Evolutionary conservation across 1,140 invertebrate genomes (phyloP).

Genomic region (Aphis craccivora): DNA sequence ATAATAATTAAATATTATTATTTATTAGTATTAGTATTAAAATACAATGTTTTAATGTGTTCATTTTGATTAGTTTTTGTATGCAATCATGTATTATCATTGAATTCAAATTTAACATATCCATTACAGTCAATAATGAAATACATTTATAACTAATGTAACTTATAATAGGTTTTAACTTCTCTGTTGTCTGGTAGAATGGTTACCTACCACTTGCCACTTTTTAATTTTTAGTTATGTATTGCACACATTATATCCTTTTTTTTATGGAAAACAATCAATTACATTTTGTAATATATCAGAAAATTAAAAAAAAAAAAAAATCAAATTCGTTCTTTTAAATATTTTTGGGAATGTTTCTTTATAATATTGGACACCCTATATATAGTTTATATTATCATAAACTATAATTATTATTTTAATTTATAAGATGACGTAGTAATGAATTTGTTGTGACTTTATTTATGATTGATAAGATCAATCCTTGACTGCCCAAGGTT

Average conservation of each 20-base stretch:
- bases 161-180: too few species aligned
- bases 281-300: not conserved
- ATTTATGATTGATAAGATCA: slow-evolving; percentile 22
- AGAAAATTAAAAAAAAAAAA: not conserved
- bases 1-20: too few species aligned
- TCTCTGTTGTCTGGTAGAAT: too few species aligned
- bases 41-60: too few species aligned
- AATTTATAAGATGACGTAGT: not conserved
- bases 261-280: too few species aligned
- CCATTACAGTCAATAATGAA: too few species aligned
- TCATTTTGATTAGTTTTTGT: too few species aligned
- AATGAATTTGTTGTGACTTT: not conserved
- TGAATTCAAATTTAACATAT: too few species aligned
- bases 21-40: too few species aligned
- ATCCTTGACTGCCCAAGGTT: slow-evolving; percentile 23
- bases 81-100: too few species aligned
- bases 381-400: not conserved
- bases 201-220: not conserved
- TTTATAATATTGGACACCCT: not conserved
- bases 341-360: not conserved
- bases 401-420: not conserved
- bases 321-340: not conserved
- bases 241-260: not conserved
- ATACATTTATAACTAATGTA: too few species aligned
- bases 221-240: not conserved